Evolutionary conservation across 2,797 vertebrate genomes (phyloP), one percentile per base, ranked within the genome.

Genomic region (Epinephelus awoara): DNA sequence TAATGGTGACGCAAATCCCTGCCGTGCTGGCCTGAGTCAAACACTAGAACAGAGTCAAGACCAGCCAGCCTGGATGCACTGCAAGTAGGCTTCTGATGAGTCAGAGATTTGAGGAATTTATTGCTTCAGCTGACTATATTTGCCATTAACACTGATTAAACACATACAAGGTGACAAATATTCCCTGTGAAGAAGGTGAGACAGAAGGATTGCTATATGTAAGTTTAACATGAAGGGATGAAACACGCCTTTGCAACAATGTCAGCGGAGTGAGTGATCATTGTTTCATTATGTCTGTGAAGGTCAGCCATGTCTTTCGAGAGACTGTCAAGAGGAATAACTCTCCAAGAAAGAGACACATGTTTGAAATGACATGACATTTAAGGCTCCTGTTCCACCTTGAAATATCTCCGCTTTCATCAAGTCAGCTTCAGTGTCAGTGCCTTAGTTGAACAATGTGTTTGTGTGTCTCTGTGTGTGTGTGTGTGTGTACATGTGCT

Each of bases 281-380:
- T 23, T 67, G 44, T 71, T 79, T 59, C 17, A 55, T 68, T 40
- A 4, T 18, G 15, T 46, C 34, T 52, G 13, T 78, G 67, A 72
- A 71, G 73, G 76, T 56, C 75, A 58, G 63, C 27, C 63, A 54
- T n/a, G 34, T 72, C 69, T 40, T 71, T 27, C 38, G 44, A 71
- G 57, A 19, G 27, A 49, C 21, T 25, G 27, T 42, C 29, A 15
- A 9, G n/a, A 73, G n/a, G 18, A 54, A 25, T n/a, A 38, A 23
- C 18, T 55, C 5, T 46, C n/a, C n/a, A 4, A 49, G 42, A 56
- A 71, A 56, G 56, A 69, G 23, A 65, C 50, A 49, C 58, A 58
- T 56, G 44, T 70, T 75, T 40, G 76, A 6, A 75, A 59, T 49
- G 65, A 58, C 54, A 18, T 77, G 63, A 75, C 74, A 82, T 72